Base-by-base conservation (phyloP, 2,797 vertebrate genomes). In the Gouania willdenowi region DNA sequence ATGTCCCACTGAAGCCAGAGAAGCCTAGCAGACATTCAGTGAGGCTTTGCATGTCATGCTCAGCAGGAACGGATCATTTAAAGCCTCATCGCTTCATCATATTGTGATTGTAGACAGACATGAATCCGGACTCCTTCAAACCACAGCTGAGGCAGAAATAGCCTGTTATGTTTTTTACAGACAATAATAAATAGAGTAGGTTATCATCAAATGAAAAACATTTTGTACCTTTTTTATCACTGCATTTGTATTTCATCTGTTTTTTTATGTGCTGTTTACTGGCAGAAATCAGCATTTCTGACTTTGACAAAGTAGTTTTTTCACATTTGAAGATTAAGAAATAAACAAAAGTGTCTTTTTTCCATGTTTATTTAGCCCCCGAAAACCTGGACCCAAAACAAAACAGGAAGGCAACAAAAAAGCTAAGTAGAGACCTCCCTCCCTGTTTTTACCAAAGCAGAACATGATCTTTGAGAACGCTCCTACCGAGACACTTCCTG, bases 371-470 rank as follows among this genome's bases (percentile, higher is more conserved):
- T n/a, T n/a, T n/a, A n/a, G n/a, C n/a, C n/a, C n/a, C n/a, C n/a
- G n/a, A 65, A 60, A 68, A 46, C 39, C 21, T 33, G 71, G 39
- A 56, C 45, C 34, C 14, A 13, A 75, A 77, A 55, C 49, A 77
- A 74, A 75, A 68, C 71, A 73, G 62, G 56, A 71, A 78, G 65
- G 37, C 67, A 75, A 84, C n/a, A n/a, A 14, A 14, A 14, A 13
- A 13, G 3, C 14, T 14, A 66, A 61, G 42, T n/a, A 36, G 31
- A 42, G 27, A 52, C 25, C 24, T 27, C 21, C 48, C 24, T 29
- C 12, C 22, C 23, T 12, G 16, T 45, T 31, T n/a, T 14, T 14
- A 14, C 14, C 36, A 39, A 45, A 52, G 57, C 73, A 53, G 47
- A 73, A 70, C 45, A 33, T 25, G 43, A 28, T 58, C 43, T 66